Base-by-base conservation (phyloP, 2,797 vertebrate genomes). In the Microhierax caerulescens region DNA sequence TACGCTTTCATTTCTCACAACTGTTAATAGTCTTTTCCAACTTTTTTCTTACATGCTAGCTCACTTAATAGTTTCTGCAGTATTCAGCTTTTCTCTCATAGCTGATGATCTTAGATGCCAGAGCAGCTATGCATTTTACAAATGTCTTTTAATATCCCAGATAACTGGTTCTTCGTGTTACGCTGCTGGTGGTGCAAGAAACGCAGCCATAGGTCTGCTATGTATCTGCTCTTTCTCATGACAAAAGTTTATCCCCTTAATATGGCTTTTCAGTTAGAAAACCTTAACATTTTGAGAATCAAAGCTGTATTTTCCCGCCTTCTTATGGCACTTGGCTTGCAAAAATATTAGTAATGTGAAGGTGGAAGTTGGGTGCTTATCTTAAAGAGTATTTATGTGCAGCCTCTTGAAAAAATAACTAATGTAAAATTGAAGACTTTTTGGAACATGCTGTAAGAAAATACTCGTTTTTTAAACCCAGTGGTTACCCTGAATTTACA, bases 1-100 rank as follows among this genome's bases (percentile, higher is more conserved):
- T 98, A 93, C 45, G 43, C 95, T 97, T 98, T 91, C 96, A 59
- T 97, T 97, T 97, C 97, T 97, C 70, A 47, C 95, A 96, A 90
- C 67, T 98, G 95, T 97, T 97, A 94, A 96, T 94, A 91, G 50
- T 94, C 69, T 97, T 94, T 97, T 75, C 83, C 70, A 89, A 72
- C 90, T 94, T 89, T 82, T 39, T 89, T 97, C 91, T 97, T 93
- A 90, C 77, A 8, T 41, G 37, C 83, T 97, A 96, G 91, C 90
- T 95, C 56, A 3, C 93, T 92, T 96, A 88, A 59, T 97, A 54
- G 11, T 60, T 97, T 90, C 77, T 96, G 72, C 22, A 76, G 41
- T 70, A 69, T 63, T 94, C 6, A 4, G 24, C 61, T 91, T 73
- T 61, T 85, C 60, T 81, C 89, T 78, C 10, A 8, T 93, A 94